A percentile compares a stretch with the other conserved stretches of the same genome.
Evolutionary conservation across 2,113 vertebrate species (phyloP).

Genomic region (Serilophus lunatus): DNA sequence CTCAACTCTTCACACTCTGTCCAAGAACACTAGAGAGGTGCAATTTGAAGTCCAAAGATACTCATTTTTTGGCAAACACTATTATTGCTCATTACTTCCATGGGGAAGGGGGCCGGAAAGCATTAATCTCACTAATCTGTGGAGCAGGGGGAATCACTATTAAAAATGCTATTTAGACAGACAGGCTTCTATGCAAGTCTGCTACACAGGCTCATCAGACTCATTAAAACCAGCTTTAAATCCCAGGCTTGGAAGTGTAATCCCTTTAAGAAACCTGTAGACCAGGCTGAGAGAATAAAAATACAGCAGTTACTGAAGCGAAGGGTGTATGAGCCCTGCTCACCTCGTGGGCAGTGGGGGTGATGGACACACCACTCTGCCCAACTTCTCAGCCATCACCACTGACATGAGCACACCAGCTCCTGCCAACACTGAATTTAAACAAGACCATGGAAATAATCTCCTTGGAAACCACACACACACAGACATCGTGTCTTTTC

Average conservation of each 20-base stretch:
- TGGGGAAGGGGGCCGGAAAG: background rate
- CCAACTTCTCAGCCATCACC: fast-evolving
- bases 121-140: background rate
- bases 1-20: background rate
- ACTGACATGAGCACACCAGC: fast-evolving
- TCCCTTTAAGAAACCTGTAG: slow-evolving; percentile 40
- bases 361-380: background rate
- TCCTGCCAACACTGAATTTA: background rate
- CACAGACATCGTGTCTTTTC: background rate
- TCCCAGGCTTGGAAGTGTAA: slow-evolving; percentile 31
- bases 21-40: background rate
- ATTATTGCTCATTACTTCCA: too few relatives aligned
- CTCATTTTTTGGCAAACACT: background rate
- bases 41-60: background rate
- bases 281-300: background rate
- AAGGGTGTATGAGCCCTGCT: background rate
- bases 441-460: background rate
- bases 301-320: background rate
- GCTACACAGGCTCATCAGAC: slow-evolving; percentile 42
- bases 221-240: slow-evolving; percentile 51
- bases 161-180: slow-evolving; percentile 28
- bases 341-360: fast-evolving
- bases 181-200: slow-evolving; percentile 12
- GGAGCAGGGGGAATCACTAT: slow-evolving; percentile 4
- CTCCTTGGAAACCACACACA: background rate